These are phyloP conservation scores for Epinephelus cyanopodus DNA, from an alignment of 2,113 vertebrate species.

Conservation along the genomic window DNA sequence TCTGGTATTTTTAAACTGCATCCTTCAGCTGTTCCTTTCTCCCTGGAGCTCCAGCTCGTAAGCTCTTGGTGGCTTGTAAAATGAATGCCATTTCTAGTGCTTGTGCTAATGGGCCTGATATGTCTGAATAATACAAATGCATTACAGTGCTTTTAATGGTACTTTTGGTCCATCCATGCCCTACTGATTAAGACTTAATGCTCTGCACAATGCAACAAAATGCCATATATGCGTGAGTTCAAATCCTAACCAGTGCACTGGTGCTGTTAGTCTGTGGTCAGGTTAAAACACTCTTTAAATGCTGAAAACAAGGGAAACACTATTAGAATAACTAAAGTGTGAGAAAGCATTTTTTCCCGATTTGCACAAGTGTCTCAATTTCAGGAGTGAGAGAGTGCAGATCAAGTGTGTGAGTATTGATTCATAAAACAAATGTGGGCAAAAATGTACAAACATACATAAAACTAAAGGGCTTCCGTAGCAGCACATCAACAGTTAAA, in stretches of 20 bases:
- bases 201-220: slow-evolving; percentile 31
- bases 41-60: slow-evolving; percentile 64
- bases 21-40: slow-evolving; percentile 76
- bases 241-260: slow-evolving; percentile 2
- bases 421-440: neutral
- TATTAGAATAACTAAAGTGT: neutral
- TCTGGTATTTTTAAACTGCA: slow-evolving; percentile 83
- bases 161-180: slow-evolving; percentile 43
- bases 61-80: slow-evolving; percentile 70
- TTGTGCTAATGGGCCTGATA: slow-evolving; percentile 69
- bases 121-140: slow-evolving; percentile 68
- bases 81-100: slow-evolving; percentile 65
- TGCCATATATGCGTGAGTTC: neutral
- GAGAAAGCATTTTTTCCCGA: too few relatives aligned
- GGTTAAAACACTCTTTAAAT: slow-evolving; percentile 24
- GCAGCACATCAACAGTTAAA: neutral
- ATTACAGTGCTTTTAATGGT: slow-evolving; percentile 63
- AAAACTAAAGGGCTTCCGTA: neutral
- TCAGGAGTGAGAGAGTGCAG: neutral
- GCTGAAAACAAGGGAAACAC: neutral
- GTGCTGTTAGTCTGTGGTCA: slow-evolving; percentile 17
- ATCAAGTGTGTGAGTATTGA: neutral
- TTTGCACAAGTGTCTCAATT: neutral
- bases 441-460: neutral
- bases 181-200: slow-evolving; percentile 56